phyloP scores from a whole-genome alignment of 2,888 invertebrate species.

The Cheilosia urbana region DNA sequence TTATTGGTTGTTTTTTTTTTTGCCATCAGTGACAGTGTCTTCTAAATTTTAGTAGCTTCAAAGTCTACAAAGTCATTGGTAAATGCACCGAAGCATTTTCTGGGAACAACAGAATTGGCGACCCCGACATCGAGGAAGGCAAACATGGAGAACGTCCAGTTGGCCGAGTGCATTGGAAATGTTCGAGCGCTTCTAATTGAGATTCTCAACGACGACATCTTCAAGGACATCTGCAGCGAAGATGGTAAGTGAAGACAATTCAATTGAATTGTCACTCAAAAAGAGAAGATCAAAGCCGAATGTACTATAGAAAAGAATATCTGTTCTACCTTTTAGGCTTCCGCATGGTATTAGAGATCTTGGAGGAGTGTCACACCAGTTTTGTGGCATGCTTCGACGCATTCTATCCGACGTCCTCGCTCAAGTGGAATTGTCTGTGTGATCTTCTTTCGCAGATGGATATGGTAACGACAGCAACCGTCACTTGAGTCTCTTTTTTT shows the following conservation, averaged over 20 bases:
- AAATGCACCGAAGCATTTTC: conserved; percentile 74
- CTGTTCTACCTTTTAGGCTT: conserved; percentile 81
- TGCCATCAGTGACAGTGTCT: background rate
- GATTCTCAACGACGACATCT: conserved; percentile 90
- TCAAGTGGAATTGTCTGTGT: conserved; percentile 97
- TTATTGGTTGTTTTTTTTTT: background rate
- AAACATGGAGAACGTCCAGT: conserved; percentile 87
- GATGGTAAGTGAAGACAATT: conserved; percentile 79
- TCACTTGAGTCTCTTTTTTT: background rate
- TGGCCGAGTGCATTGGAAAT: conserved; percentile 94
- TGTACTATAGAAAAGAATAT: conserved; percentile 64
- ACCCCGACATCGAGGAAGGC: conserved; percentile 79
- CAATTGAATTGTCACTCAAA: too few relatives aligned
- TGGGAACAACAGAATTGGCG: conserved; percentile 72
- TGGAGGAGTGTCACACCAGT: conserved; percentile 95
- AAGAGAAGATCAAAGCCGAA: background rate
- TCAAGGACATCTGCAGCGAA: conserved; percentile 82
- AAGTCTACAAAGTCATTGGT: conserved; percentile 68
- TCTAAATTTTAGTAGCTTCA: conserved; percentile 2
- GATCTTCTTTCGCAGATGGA: conserved; percentile 90
- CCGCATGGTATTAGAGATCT: conserved; percentile 89
- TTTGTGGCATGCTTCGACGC: conserved; percentile 97
- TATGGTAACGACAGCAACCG: conserved; percentile 85
- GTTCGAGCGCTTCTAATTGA: conserved; percentile 91
- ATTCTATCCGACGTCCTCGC: conserved; percentile 96